Evolutionary conservation across 2,888 invertebrate species (phyloP), one percentile per base, ranked within the genome.

Genomic region (Chouioia cunea): DNA sequence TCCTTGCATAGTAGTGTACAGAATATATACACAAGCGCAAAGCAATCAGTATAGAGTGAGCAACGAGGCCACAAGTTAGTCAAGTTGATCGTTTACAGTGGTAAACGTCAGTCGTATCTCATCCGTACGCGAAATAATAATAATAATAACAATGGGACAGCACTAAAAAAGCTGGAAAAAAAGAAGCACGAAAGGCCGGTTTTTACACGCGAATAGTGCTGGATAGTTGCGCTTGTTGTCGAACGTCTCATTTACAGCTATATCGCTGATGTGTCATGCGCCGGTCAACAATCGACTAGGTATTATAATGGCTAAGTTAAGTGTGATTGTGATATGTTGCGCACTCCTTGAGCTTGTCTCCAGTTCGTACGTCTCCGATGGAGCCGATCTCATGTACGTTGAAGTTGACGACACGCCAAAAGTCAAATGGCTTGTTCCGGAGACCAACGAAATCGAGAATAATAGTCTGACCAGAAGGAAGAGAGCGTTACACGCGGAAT

Each of bases 361-460:
- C 15, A 66, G 58, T 15, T 63, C 69, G 1, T 73, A 73, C 23
- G 65, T 60, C 0, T 20, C 70, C 8, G 63, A 44, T n/a, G 68
- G 62, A 15, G 70, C 23, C 14, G 73, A 70, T 46, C 43, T 72
- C 10, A n/a, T 72, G 46, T 65, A 65, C 52, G 72, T 70, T 10
- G 70, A 66, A 16, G 69, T 44, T n/a, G 64, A 71, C 12, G 58
- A 70, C 14, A 62, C 43, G 36, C 73, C 72, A 15, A 36, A 56
- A 18, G 46, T 74, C 56, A 68, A 47, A 18, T 74, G 73, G 74
- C 48, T 68, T 20, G 65, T 54, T 22, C 65, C 44, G 2, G 62
- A 68, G 27, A 47, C 65, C 27, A 48, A 59, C 63, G 60, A 67
- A 43, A 27, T 23, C 43, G 47, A 63, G 15, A 43, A 57, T 4